Conservation (phyloP, 2,888 invertebrate species). For the Atherix ibis region DNA sequence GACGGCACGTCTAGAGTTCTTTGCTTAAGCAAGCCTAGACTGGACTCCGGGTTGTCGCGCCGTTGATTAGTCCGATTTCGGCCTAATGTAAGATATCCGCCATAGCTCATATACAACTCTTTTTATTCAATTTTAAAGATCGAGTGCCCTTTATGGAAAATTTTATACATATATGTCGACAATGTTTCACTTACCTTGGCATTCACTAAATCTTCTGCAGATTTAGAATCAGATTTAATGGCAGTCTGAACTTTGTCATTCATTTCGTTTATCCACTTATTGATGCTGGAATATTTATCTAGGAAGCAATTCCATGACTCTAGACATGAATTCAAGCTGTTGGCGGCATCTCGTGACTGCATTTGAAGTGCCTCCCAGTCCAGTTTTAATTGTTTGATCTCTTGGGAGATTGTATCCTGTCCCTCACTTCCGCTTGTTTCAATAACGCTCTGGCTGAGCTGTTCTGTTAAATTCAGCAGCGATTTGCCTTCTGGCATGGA, state of each 20-base stretch:
- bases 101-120: no score
- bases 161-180: not conserved
- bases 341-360: constrained; percentile 60
- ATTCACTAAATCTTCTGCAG: constrained; percentile 58
- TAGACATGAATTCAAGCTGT: constrained; percentile 56
- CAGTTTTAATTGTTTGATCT: constrained; percentile 59
- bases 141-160: no score
- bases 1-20: no score
- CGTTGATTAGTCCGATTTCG: no score
- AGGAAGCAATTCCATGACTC: constrained; percentile 69
- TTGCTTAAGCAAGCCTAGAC: no score
- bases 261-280: constrained; percentile 57
- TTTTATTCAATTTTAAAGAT: no score
- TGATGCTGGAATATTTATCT: constrained; percentile 54
- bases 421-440: constrained; percentile 69
- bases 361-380: constrained; percentile 72
- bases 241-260: constrained; percentile 47
- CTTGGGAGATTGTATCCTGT: constrained; percentile 63
- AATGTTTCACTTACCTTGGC: constrained; percentile 42
- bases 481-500: constrained; percentile 57
- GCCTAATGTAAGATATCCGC: no score
- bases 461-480: constrained; percentile 54
- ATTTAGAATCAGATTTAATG: constrained; percentile 55
- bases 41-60: no score
- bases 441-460: constrained; percentile 57